Evolutionary conservation across 2,797 vertebrate species (phyloP).

Genomic region (Epinephelus awoara): DNA sequence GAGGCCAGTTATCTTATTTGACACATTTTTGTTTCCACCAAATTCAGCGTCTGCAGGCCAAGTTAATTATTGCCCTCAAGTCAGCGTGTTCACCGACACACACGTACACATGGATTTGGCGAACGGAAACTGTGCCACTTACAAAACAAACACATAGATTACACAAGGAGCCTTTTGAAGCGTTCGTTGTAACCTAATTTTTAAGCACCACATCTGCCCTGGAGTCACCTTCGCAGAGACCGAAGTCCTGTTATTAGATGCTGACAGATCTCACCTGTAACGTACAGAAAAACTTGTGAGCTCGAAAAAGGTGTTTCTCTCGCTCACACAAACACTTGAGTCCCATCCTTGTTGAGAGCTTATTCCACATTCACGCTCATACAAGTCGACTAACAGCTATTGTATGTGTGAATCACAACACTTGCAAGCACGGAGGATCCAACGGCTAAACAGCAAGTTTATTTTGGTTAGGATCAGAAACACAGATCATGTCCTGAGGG

Average conservation of each 20-base stretch:
- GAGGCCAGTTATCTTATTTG: slow-evolving; percentile 24
- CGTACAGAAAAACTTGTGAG: background rate
- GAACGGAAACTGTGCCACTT: slow-evolving; percentile 13
- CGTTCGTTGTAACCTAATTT: background rate
- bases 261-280: background rate
- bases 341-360: background rate
- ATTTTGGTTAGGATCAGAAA: slow-evolving; percentile 90
- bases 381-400: slow-evolving; percentile 7
- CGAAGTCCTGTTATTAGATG: background rate
- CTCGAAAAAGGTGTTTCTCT: background rate
- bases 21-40: background rate
- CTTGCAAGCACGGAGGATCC: slow-evolving; percentile 79
- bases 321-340: slow-evolving; percentile 1
- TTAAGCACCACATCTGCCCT: background rate
- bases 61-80: slow-evolving; percentile 37
- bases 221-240: background rate
- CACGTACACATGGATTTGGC: background rate
- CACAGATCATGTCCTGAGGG: slow-evolving; percentile 89
- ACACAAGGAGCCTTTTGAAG: slow-evolving; percentile 7
- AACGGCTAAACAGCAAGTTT: slow-evolving; percentile 90
- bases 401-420: slow-evolving; percentile 81
- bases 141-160: slow-evolving; percentile 15
- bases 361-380: background rate
- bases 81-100: slow-evolving; percentile 2
- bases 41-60: background rate